Conservation (phyloP, 2,888 invertebrate species). For the Hoplodrina blanda region DNA sequence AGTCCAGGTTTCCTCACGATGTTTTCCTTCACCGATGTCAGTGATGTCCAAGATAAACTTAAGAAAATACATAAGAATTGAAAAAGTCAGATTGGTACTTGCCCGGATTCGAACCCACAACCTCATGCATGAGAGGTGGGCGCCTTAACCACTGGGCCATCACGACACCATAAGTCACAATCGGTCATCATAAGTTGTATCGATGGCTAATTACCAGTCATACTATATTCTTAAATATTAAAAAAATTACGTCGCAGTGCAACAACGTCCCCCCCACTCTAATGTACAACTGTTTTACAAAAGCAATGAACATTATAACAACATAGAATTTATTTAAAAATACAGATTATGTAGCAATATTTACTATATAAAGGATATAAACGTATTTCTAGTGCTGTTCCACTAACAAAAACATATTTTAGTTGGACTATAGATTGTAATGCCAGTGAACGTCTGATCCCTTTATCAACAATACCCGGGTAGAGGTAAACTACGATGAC, state of each 20-base stretch:
- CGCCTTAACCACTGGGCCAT: too few species aligned
- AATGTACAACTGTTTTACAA: conserved; percentile 61
- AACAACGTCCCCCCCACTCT: conserved; percentile 18
- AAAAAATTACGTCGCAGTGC: conserved; percentile 42
- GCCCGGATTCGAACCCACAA: too few species aligned
- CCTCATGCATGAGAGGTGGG: too few species aligned
- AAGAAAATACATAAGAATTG: too few species aligned
- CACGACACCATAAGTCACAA: too few species aligned
- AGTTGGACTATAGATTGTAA: conserved; percentile 43
- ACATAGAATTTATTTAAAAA: conserved; percentile 60
- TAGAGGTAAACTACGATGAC: too few species aligned
- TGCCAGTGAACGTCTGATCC: conserved; percentile 41
- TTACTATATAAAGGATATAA: conserved; percentile 60
- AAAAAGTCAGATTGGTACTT: too few species aligned
- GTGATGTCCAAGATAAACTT: too few species aligned
- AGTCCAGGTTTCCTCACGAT: too few species aligned
- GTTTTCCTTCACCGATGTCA: too few species aligned
- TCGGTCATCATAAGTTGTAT: too few species aligned
- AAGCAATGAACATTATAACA: conserved; percentile 41
- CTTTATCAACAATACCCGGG: conserved; percentile 30
- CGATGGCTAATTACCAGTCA: too few species aligned
- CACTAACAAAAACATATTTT: conserved; percentile 58
- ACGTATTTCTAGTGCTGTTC: conserved; percentile 65
- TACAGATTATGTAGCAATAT: conserved; percentile 61
- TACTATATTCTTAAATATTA: conserved; percentile 28